Conservation (phyloP, 30 jellyfish, hydroid and myxozoan genomes). For the Aurelia coerulea region DNA sequence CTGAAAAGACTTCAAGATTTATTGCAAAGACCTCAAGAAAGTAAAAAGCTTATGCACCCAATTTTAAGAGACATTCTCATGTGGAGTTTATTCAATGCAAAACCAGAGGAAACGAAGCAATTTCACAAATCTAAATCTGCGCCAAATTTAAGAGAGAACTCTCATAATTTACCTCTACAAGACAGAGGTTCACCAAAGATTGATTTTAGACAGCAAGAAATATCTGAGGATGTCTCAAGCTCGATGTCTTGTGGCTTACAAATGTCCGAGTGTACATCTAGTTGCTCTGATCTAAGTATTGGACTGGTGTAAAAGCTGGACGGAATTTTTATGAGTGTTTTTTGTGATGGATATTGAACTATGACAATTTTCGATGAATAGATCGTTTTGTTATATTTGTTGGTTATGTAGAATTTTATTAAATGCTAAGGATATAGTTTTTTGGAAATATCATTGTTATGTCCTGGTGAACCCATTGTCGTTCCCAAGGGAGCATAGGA, state of each 20-base stretch:
- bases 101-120: slow-evolving; percentile 21
- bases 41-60: slow-evolving; percentile 48
- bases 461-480: no score
- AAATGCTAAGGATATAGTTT: no score
- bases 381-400: no score
- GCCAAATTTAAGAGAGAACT: slow-evolving; percentile 38
- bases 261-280: not conserved
- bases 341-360: no score
- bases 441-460: no score
- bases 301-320: slow-evolving; percentile 1
- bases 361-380: no score
- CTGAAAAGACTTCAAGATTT: slow-evolving; percentile 29
- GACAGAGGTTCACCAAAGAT: not conserved
- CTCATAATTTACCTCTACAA: not conserved
- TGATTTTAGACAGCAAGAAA: not conserved
- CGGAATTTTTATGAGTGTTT: no score
- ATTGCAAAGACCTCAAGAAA: slow-evolving; percentile 1
- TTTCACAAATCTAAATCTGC: slow-evolving; percentile 64
- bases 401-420: no score
- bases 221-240: slow-evolving; percentile 5
- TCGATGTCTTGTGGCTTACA: not conserved
- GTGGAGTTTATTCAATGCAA: slow-evolving; percentile 33
- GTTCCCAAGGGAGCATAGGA: no score
- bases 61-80: slow-evolving; percentile 45
- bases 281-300: not conserved